These are phyloP conservation scores for Scrobipalpa costella DNA, from an alignment of 2,888 invertebrate genomes.

Conservation along the genomic window DNA sequence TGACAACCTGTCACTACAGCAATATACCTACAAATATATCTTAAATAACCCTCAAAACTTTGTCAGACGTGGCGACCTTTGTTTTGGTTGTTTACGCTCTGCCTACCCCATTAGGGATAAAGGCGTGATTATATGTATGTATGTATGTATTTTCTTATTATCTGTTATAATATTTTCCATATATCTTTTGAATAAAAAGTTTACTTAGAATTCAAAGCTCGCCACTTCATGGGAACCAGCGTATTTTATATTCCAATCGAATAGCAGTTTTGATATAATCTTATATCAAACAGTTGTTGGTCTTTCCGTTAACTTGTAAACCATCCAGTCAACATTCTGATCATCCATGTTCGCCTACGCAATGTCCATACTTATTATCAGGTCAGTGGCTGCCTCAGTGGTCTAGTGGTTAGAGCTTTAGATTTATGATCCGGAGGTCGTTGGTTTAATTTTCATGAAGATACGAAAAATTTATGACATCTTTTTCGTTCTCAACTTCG, in stretches of 20 bases:
- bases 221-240: conserved; percentile 3
- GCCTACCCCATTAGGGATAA: too few species aligned
- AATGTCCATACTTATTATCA: neutral
- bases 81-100: too few species aligned
- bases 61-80: too few species aligned
- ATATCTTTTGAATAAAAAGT: neutral
- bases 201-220: neutral
- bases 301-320: neutral
- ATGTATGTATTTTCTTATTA: too few species aligned
- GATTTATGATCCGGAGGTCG: neutral
- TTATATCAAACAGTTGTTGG: neutral
- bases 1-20: too few species aligned
- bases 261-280: neutral
- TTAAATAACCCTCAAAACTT: too few species aligned
- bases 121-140: too few species aligned
- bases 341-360: neutral
- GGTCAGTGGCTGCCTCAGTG: too few species aligned
- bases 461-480: too few species aligned
- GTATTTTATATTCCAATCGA: neutral
- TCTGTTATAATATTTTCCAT: neutral
- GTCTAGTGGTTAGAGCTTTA: too few species aligned
- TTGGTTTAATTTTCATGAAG: neutral
- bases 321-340: neutral
- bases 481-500: too few species aligned
- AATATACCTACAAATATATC: too few species aligned